Evolutionary conservation across 53 echinoderm and acorn worm genomes (phyloP).

Genomic region (Glandiceps talaboti): DNA sequence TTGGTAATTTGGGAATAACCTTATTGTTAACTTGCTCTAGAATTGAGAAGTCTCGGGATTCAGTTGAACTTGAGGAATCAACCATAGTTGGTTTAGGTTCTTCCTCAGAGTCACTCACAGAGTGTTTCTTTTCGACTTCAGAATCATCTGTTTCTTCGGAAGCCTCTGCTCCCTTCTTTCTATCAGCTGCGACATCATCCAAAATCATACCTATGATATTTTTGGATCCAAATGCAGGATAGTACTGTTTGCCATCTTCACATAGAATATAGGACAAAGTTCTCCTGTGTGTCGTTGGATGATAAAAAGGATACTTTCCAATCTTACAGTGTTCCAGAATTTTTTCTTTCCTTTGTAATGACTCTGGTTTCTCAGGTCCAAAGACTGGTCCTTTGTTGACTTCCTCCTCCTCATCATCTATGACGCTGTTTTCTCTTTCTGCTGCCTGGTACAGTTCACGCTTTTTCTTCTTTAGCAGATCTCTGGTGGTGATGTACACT

Average conservation of each 20-base stretch:
- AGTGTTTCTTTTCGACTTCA: not conserved
- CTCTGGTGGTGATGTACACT: too few species aligned
- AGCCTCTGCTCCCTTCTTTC: not conserved
- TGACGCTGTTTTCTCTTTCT: too few species aligned
- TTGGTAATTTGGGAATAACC: too few species aligned
- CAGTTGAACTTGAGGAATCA: not conserved
- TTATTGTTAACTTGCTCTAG: not conserved
- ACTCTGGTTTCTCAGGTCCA: not conserved
- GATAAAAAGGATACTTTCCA: not conserved
- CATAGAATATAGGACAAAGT: not conserved
- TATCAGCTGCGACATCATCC: not conserved
- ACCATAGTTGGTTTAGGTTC: not conserved
- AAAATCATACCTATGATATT: not conserved
- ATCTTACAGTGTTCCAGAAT: not conserved
- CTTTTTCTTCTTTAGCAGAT: too few species aligned
- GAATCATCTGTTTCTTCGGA: not conserved
- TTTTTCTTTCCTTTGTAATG: not conserved
- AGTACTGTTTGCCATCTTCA: not conserved
- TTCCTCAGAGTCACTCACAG: not conserved
- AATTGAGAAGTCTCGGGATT: not conserved
- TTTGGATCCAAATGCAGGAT: not conserved
- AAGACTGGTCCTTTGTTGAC: not conserved
- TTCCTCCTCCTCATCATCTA: too few species aligned
- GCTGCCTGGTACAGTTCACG: too few species aligned
- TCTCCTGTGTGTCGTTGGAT: not conserved